Base-by-base conservation (phyloP, 1,140 invertebrate genomes). In the Hermetia illucens region DNA sequence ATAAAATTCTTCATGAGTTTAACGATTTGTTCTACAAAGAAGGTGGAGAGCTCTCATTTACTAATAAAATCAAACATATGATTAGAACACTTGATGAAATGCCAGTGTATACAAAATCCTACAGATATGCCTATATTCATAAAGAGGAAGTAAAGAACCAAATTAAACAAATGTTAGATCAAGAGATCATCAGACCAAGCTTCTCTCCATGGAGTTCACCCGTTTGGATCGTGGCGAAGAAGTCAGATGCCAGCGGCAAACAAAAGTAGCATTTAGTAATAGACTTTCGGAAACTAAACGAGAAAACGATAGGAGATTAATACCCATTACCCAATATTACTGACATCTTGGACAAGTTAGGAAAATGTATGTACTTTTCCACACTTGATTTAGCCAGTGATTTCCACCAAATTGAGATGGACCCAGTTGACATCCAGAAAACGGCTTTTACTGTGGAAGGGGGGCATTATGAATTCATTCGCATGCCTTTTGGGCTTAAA, bases 361-460 rank as follows among this genome's bases (percentile, higher is more conserved):
- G 41, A 2, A 50, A 47, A 3, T 33, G 44, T 5, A 43, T 42
- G 13, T 55, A 44, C 30, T 65, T 66, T 39, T 48, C 51, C 3
- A 49, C 52, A 0, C 38, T 68, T 2, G 64, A 69, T 46, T 33
- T 66, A 6, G 47, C 44, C 0, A 53, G 46, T 20, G 68, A 69
- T 1, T 72, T 63, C 46, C 64, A 63, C 53, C 67, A 74, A 47
- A 54, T 72, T n/a, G 21, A 40, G 39, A 48, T 70, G 10, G 47
- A 52, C 4, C 25, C 43, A 31, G 36, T 44, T 5, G 52, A 64
- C 43, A 48, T 43, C 19, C 34, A 51, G 1, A 68, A 69, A 51
- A 71, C 68, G 2, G 65, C 62, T 10, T 69, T 69, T 40, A 49
- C 46, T 21, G 53, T 52, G 2, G 45, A 48, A 17, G 35, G 22